phyloP scores from a whole-genome alignment of 2,888 invertebrate genomes.

The Drepanosiphum platanoidis region DNA sequence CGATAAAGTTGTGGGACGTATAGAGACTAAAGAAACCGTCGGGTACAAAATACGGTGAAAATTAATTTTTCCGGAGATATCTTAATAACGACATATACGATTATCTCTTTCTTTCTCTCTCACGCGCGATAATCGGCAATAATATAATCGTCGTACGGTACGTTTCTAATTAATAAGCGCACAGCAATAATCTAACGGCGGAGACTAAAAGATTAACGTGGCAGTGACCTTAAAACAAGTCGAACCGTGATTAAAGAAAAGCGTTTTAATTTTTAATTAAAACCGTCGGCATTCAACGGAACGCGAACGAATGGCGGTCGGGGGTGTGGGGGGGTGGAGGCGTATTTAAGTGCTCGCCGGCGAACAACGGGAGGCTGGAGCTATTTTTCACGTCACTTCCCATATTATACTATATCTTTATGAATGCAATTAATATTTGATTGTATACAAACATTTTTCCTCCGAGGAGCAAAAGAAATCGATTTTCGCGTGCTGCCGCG shows the following conservation, averaged over 20 bases:
- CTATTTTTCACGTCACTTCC: neutral
- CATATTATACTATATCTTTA: neutral
- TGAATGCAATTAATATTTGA: no score
- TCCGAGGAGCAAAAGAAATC: no score
- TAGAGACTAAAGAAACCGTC: no score
- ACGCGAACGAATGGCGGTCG: neutral
- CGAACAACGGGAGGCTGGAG: neutral
- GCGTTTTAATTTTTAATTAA: conserved; percentile 27
- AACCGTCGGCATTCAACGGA: neutral
- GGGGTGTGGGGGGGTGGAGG: neutral
- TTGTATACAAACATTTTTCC: no score
- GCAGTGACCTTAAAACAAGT: neutral
- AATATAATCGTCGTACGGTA: neutral
- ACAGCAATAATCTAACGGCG: neutral
- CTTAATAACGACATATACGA: no score
- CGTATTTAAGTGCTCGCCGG: neutral
- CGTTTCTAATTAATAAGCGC: neutral
- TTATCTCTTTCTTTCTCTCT: no score
- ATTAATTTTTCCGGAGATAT: no score
- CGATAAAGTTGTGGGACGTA: no score
- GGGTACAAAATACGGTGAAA: no score
- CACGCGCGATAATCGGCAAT: no score
- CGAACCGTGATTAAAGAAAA: conserved; percentile 14
- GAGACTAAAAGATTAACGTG: neutral
- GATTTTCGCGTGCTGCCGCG: no score